Conservation (phyloP, 2,797 vertebrate species). For the Gallinago stenura region DNA sequence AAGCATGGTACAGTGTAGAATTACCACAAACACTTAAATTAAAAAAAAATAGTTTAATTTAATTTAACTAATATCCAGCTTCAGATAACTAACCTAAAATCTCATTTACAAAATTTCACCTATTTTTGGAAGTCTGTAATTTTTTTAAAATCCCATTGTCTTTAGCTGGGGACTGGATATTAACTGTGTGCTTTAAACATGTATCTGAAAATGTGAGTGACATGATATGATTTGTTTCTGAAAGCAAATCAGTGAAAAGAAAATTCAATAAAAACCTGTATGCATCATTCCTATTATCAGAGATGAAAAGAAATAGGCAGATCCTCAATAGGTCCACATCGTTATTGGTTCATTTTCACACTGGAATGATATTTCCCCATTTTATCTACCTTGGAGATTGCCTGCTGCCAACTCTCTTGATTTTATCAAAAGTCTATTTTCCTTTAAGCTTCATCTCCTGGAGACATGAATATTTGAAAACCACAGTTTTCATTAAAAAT, state of each 20-base stretch:
- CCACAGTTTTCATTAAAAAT: background rate
- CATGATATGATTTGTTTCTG: background rate
- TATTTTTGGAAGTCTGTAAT: background rate
- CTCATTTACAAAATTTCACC: background rate
- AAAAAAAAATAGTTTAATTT: background rate
- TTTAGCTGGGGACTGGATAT: background rate
- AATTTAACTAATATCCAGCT: background rate
- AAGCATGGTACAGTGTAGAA: background rate
- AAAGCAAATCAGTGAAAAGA: background rate
- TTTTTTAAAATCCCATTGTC: background rate
- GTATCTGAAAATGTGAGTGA: background rate
- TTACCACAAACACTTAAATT: background rate
- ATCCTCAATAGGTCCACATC: background rate
- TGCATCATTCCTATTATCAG: background rate
- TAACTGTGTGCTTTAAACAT: background rate
- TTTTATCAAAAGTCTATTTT: slow-evolving; percentile 23
- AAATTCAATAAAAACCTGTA: background rate
- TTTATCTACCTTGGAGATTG: background rate
- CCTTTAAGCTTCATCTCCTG: background rate
- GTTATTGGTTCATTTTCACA: background rate
- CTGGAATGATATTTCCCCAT: background rate
- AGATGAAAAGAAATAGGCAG: background rate
- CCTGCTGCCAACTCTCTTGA: background rate
- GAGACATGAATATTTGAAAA: slow-evolving; percentile 1
- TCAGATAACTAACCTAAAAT: background rate